Base-by-base conservation (phyloP, 1,140 invertebrate genomes). In the Euura saliciscinereae region DNA sequence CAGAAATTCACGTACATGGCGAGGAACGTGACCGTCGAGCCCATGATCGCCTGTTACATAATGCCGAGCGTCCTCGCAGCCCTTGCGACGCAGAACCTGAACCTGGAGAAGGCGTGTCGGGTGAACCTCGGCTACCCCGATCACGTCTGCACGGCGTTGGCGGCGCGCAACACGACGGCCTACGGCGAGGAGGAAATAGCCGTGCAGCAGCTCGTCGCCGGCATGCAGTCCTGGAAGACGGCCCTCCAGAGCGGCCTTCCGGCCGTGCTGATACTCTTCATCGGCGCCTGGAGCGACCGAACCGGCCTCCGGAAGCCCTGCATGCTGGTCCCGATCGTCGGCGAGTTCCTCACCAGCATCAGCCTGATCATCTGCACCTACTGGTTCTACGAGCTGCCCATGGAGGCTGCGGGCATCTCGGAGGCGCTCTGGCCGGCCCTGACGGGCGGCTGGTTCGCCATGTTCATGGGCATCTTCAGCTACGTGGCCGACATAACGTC, bases 401-500 rank as follows among this genome's bases (percentile, higher is more conserved):
- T 95, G 88, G 93, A 95, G 85, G 92, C 90, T 0, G 92, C 92
- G 4, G 93, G 93, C 0, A 87, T 94, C 0, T 90, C 93, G 4
- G 94, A 95, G 83, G 92, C 92, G 2, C 87, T 95, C 46, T 94
- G 94, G 82, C 94, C 94, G 1, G 93, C 93, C 0, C 78, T 97
- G 1, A 93, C 94, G 5, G 94, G 94, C 2, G 95, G 95, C 2
- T 95, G 93, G 91, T 94, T 96, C 77, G 95, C 94, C 13, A 94
- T 96, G 91, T 92, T 96, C 75, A 96, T 97, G 93, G 94, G 94
- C 10, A 92, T 95, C 45, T 97, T 97, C 82, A 96, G 95, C 82
- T 97, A 96, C 78, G 94, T 97, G 64, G 94, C 92, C 1, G 95
- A 97, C 81, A 92, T 96, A 6, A 96, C 95, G 0, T 92, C 92